Evolutionary conservation across 2,797 vertebrate genomes (phyloP).

Genomic region (Scolopax rusticola): DNA sequence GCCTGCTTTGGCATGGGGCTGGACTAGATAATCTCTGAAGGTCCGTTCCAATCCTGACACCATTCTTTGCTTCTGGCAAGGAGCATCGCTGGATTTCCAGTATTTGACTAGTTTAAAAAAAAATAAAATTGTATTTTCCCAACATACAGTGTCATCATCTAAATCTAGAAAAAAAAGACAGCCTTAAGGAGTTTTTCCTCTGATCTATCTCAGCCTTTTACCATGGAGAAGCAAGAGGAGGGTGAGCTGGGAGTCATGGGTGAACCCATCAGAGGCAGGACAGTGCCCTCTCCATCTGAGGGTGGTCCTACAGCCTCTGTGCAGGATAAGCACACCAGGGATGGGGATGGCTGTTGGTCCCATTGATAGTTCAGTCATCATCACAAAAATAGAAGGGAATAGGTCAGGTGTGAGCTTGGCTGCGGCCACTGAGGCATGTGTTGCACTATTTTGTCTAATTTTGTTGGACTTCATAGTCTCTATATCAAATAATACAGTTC

Average conservation of each 20-base stretch:
- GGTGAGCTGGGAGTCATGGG: neutral
- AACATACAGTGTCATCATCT: neutral
- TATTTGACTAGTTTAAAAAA: neutral
- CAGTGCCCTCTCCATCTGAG: neutral
- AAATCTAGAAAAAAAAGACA: neutral
- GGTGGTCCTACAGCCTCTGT: neutral
- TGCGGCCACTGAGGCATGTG: neutral
- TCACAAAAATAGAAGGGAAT: neutral
- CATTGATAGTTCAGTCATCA: neutral
- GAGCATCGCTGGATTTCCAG: fast-evolving
- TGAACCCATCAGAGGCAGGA: neutral
- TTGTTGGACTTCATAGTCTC: neutral
- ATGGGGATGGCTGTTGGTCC: neutral
- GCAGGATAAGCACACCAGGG: neutral
- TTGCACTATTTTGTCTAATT: neutral
- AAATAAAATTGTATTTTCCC: neutral
- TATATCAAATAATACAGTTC: neutral
- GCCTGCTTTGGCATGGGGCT: too few relatives aligned
- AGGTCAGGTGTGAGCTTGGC: neutral
- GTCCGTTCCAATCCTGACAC: too few relatives aligned
- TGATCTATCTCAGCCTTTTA: neutral
- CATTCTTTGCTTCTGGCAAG: neutral
- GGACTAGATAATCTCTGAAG: too few relatives aligned
- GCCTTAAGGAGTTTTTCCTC: neutral
- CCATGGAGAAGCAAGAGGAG: neutral